Base-by-base conservation (phyloP, 2,888 invertebrate genomes). In the Amphiduros pacificus region DNA sequence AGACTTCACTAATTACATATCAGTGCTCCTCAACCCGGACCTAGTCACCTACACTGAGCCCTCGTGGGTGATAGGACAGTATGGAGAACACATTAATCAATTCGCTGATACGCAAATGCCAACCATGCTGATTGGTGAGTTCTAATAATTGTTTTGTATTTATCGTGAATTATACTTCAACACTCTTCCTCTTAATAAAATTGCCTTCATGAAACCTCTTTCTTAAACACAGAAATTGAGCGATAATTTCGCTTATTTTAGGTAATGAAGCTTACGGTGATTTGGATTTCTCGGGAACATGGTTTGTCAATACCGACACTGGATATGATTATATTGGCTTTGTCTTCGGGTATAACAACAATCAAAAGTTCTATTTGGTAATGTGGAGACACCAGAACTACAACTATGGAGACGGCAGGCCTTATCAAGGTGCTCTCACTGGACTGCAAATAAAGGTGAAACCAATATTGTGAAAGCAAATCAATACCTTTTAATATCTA, bases 21-120 rank as follows among this genome's bases (percentile, higher is more conserved):
- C 93, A 0, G 90, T 97, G 0, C 90, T 91, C 0, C 82, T 97
- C 32, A 96, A 97, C 83, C 96, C 96, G 0, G 90, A 91, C 5
- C 20, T 56, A 24, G 91, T 91, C 67, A 91, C 94, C 0, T 95
- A 96, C 79, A 96, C 96, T 79, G 96, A 96, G 83, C 96, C 96
- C 0, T 89, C 92, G 77, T 97, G 96, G 96, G 90, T 90, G 65
- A 91, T 95, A 58, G 90, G 90, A 72, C 91, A 94, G 74, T 88
- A 93, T 74, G 96, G 95, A 0, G 92, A 92, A 0, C 93, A 76
- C 57, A 62, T 77, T 20, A 54, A 67, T 27, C 75, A 74, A 54
- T 61, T 66, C 6, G 62, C 65, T 2, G 61, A 55, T n/a, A 75
- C 74, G 27, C 61, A 65, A 20, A 73, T 66, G 65, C 73, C 75